Percentiles rank a stretch among this genome's conserved stretches.
Conservation (phyloP, 2,888 invertebrate genomes). For the Petrolisthes cinctipes region DNA sequence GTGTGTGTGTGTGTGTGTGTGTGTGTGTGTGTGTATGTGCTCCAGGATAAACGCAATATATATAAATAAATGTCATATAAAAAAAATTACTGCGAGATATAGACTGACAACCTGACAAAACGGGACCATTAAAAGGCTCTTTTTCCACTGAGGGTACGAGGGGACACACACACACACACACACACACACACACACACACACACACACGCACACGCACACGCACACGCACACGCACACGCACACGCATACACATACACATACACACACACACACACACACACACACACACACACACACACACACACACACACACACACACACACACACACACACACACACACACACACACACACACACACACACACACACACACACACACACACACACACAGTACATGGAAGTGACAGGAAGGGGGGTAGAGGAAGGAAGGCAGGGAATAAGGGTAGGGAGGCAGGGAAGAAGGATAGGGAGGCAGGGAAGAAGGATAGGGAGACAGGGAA, state of each 20-base stretch:
- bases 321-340: conserved; percentile 11
- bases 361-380: conserved; percentile 12
- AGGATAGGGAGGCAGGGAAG: neutral
- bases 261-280: conserved; percentile 18
- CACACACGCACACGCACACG: neutral
- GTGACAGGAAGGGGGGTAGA: neutral
- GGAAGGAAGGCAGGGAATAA: neutral
- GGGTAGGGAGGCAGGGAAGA: neutral
- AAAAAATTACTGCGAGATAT: too few relatives aligned
- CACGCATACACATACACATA: conserved; percentile 15
- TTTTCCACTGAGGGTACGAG: too few relatives aligned
- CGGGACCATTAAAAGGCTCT: too few relatives aligned
- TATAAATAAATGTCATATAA: too few relatives aligned
- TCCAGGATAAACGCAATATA: too few relatives aligned
- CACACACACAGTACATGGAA: neutral
- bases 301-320: conserved; percentile 18
- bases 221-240: neutral
- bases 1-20: too few relatives aligned
- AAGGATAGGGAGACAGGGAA: too few relatives aligned
- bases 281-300: conserved; percentile 18
- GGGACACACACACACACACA: too few relatives aligned
- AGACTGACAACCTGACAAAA: too few relatives aligned
- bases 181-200: too few relatives aligned
- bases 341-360: neutral
- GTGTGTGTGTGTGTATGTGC: too few relatives aligned